Conservation (phyloP, 2,888 invertebrate genomes). For the Ceratothoa steindachneri region DNA sequence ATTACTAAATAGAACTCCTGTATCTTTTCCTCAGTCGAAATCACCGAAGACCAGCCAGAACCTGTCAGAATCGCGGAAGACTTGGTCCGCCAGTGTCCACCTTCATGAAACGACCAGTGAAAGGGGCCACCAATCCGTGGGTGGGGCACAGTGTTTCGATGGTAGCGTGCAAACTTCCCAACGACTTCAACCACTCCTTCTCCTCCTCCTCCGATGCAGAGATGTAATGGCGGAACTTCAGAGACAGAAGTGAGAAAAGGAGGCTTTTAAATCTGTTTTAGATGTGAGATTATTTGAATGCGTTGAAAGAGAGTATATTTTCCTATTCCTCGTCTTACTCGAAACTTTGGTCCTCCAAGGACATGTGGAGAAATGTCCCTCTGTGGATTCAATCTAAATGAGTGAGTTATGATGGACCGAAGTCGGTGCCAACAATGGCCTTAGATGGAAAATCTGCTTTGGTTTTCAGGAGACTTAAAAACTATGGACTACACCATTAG, state of each 20-base stretch:
- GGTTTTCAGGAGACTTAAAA: too few species aligned
- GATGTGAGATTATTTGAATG: too few species aligned
- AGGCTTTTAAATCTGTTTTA: neutral
- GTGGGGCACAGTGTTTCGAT: neutral
- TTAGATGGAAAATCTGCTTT: too few species aligned
- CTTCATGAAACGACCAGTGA: neutral
- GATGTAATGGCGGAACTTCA: conserved; percentile 26
- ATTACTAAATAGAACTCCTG: too few species aligned
- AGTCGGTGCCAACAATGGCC: too few species aligned
- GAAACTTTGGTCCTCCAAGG: too few species aligned
- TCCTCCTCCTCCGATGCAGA: conserved; percentile 25
- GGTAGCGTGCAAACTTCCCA: neutral
- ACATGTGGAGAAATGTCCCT: too few species aligned
- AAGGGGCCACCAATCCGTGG: neutral
- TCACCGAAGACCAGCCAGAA: neutral
- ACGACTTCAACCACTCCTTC: conserved; percentile 26
- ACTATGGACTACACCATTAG: too few species aligned
- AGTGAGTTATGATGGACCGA: too few species aligned
- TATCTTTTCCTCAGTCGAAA: neutral
- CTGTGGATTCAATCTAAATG: too few species aligned
- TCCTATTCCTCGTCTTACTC: too few species aligned
- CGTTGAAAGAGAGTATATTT: too few species aligned
- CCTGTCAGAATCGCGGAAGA: conserved; percentile 1
- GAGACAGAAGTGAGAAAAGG: conserved; percentile 26
- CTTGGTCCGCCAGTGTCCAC: neutral